phyloP scores from a whole-genome alignment of 2,888 invertebrate species.

The Dendrolimus houi region DNA sequence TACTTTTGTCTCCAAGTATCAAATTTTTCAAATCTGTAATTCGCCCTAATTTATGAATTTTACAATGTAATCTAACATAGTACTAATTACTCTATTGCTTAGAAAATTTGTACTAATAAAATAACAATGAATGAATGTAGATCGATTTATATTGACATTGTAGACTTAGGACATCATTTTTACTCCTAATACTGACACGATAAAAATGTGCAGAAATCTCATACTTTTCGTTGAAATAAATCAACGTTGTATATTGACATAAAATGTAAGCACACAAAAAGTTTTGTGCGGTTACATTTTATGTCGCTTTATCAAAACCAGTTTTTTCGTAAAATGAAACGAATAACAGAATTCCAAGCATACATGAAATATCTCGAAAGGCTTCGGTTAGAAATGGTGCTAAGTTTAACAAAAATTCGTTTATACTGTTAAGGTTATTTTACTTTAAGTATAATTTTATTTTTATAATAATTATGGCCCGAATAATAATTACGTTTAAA shows the following conservation, averaged over 20 bases:
- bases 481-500: background rate
- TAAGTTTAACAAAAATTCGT: background rate
- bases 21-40: background rate
- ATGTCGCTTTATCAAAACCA: too few relatives aligned
- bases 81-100: conserved; percentile 33
- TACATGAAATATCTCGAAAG: conserved; percentile 2
- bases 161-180: background rate
- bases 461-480: background rate
- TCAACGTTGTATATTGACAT: too few relatives aligned
- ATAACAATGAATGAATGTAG: background rate
- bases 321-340: too few relatives aligned
- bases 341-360: too few relatives aligned
- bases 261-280: too few relatives aligned
- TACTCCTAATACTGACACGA: background rate
- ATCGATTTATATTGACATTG: background rate
- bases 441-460: background rate
- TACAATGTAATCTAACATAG: conserved; percentile 17
- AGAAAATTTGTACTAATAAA: conserved; percentile 36
- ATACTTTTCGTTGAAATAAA: too few relatives aligned
- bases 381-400: background rate
- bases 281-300: too few relatives aligned
- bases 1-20: too few relatives aligned
- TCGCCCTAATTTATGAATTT: background rate
- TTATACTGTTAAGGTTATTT: conserved; percentile 1
- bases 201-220: too few relatives aligned